Evolutionary conservation across 2,888 invertebrate genomes (phyloP).

Genomic region (Rhamphomyia laevipes): DNA sequence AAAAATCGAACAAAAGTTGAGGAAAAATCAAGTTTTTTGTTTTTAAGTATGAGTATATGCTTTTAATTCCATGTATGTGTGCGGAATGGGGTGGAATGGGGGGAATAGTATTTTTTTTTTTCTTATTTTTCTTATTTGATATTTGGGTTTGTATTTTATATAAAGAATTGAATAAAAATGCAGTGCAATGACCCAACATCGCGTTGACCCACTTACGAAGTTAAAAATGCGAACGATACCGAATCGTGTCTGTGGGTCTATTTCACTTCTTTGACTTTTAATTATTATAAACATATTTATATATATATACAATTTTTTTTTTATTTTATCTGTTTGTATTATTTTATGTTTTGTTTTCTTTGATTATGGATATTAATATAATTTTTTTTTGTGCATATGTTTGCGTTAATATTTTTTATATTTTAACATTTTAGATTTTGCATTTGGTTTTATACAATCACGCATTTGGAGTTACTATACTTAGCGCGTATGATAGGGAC

Average conservation of each 20-base stretch:
- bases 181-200: conserved; percentile 40
- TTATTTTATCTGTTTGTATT: not conserved
- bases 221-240: conserved; percentile 25
- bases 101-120: not conserved
- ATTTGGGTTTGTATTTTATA: not conserved
- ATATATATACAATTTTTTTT: not conserved
- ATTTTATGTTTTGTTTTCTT: not conserved
- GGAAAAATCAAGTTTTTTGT: too few relatives aligned
- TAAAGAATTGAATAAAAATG: not conserved
- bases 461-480: too few relatives aligned
- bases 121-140: not conserved
- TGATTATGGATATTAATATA: too few relatives aligned
- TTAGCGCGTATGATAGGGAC: too few relatives aligned
- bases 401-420: too few relatives aligned
- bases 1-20: too few relatives aligned
- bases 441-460: too few relatives aligned
- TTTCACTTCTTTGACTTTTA: not conserved
- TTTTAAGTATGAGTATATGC: too few relatives aligned
- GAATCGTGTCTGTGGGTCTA: conserved; percentile 14
- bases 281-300: not conserved
- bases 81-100: too few relatives aligned
- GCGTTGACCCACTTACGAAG: conserved; percentile 40
- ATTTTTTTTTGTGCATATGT: too few relatives aligned
- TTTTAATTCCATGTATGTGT: not conserved
- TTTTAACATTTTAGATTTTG: too few relatives aligned